Conservation (phyloP, 2,888 invertebrate species). For the Hipparchia semele region DNA sequence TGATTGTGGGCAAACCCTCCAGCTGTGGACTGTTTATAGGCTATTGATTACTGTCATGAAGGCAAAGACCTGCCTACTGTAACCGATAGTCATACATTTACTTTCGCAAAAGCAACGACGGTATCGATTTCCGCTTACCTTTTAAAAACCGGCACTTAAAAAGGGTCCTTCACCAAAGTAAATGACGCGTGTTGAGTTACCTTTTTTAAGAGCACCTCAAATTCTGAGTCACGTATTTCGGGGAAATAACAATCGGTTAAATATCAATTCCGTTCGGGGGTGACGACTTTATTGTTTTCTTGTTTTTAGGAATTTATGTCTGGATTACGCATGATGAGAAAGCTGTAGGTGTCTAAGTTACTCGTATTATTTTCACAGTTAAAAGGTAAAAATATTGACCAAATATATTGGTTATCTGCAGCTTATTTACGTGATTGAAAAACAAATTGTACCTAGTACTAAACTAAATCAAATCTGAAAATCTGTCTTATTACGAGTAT, state of each 20-base stretch:
- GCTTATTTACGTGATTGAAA: too few species aligned
- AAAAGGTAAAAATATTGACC: too few species aligned
- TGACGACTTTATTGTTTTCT: conserved; percentile 3
- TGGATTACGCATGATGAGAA: too few species aligned
- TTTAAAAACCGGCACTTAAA: conserved; percentile 34
- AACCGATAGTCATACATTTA: background rate
- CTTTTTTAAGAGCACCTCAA: conserved; percentile 36
- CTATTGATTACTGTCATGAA: too few species aligned
- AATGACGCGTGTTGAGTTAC: conserved; percentile 39
- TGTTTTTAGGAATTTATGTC: background rate
- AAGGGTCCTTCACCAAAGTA: conserved; percentile 32
- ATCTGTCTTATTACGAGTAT: too few species aligned
- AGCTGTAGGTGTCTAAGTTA: too few species aligned
- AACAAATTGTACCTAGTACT: too few species aligned
- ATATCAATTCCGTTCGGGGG: conserved; percentile 2
- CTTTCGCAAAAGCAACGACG: conserved; percentile 22
- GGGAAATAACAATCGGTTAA: conserved; percentile 27
- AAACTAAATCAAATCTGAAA: too few species aligned
- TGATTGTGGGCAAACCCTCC: too few species aligned
- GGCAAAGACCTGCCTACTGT: background rate
- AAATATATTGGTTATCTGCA: too few species aligned
- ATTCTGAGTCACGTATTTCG: conserved; percentile 41
- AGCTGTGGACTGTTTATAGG: too few species aligned
- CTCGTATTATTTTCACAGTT: too few species aligned
- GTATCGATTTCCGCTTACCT: conserved; percentile 38